A percentile compares a stretch with the other conserved stretches of the same genome.
These are phyloP conservation scores for Stegastes partitus DNA, from an alignment of 2,113 vertebrate species.

Conservation along the genomic window DNA sequence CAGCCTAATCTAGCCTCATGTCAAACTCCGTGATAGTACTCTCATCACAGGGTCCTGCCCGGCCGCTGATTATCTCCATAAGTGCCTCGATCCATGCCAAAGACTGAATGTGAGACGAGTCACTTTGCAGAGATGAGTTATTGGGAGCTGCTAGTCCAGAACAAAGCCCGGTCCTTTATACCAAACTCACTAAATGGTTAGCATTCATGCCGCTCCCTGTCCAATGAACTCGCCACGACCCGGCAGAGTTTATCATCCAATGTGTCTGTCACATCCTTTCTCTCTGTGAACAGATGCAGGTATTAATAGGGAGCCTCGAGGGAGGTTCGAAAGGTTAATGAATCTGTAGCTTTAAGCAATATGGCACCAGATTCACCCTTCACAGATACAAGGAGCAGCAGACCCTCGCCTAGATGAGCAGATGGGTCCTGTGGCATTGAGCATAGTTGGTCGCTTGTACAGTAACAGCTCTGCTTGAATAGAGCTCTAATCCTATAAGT, in stretches of 20 bases:
- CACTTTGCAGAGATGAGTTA: slow-evolving; percentile 57
- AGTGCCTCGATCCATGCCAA: slow-evolving; percentile 54
- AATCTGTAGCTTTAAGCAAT: slow-evolving; percentile 77
- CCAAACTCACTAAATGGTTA: slow-evolving; percentile 35
- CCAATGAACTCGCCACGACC: slow-evolving; percentile 66
- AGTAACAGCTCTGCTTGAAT: slow-evolving; percentile 37
- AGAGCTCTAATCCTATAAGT: slow-evolving; percentile 37
- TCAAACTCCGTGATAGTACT: slow-evolving; percentile 47
- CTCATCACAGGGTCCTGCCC: slow-evolving; percentile 53
- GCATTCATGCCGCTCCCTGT: slow-evolving; percentile 35
- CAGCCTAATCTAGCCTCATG: slow-evolving; percentile 55
- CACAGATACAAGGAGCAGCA: slow-evolving; percentile 58
- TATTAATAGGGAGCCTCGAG: slow-evolving; percentile 69
- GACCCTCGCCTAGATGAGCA: slow-evolving; percentile 60
- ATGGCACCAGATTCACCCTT: slow-evolving; percentile 72
- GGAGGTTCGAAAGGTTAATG: slow-evolving; percentile 75
- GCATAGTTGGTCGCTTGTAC: slow-evolving; percentile 20
- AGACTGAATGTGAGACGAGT: slow-evolving; percentile 61
- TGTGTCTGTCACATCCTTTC: slow-evolving; percentile 46
- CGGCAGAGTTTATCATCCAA: slow-evolving; percentile 28
- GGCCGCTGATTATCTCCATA: slow-evolving; percentile 55
- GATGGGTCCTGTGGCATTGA: slow-evolving; percentile 66
- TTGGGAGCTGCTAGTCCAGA: slow-evolving; percentile 12
- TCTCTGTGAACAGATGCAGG: slow-evolving; percentile 74
- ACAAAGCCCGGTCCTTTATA: slow-evolving; percentile 37